These are phyloP conservation scores for Metellina segmentata DNA, from an alignment of 2,888 invertebrate genomes.

Conservation along the genomic window DNA sequence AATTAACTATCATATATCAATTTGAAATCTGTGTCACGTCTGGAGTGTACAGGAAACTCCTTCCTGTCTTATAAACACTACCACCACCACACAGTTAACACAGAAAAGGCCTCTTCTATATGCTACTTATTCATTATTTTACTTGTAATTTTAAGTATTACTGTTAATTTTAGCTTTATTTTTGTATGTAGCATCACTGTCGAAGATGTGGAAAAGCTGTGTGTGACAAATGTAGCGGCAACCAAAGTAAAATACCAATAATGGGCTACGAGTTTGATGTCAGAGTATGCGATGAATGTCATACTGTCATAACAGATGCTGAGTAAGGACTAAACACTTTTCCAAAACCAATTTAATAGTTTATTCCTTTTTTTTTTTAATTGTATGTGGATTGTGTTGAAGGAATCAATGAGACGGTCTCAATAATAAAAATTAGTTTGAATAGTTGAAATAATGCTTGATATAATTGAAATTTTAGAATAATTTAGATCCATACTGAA, in stretches of 20 bases:
- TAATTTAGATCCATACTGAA: too few relatives aligned
- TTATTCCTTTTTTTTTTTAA: background rate
- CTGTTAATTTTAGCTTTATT: too few relatives aligned
- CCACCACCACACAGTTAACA: too few relatives aligned
- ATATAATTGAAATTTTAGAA: too few relatives aligned
- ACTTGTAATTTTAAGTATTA: too few relatives aligned
- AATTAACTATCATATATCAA: too few relatives aligned
- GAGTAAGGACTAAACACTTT: conserved; percentile 85
- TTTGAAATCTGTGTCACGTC: too few relatives aligned
- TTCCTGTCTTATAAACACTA: too few relatives aligned
- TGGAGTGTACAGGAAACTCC: too few relatives aligned
- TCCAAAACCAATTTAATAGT: background rate
- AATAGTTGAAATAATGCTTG: background rate
- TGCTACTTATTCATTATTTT: too few relatives aligned
- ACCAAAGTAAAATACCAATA: conserved; percentile 92
- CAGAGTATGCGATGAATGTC: conserved; percentile 96
- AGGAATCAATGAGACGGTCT: background rate
- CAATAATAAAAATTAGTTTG: background rate
- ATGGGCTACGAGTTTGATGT: conserved; percentile 99
- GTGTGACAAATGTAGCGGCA: conserved; percentile 94
- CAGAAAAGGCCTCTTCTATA: too few relatives aligned
- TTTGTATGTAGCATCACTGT: conserved; percentile 83
- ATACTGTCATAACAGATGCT: conserved; percentile 89
- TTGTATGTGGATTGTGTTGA: background rate
- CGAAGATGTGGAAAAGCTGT: conserved; percentile 93